Conservation (phyloP, 2,797 vertebrate species). For the Ibycter americanus region DNA sequence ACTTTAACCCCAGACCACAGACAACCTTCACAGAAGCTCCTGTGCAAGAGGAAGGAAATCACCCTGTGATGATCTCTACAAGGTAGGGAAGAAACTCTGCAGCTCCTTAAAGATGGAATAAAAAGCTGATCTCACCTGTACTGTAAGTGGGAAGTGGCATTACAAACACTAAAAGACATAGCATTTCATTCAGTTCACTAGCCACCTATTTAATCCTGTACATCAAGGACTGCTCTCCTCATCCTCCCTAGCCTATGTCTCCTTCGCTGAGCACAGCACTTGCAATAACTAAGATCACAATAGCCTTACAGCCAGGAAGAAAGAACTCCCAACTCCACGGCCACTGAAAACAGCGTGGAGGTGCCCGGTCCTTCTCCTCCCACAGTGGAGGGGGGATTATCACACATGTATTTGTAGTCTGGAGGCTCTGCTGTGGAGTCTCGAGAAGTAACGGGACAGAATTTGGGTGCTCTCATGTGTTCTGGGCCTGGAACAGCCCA, state of each 20-base stretch:
- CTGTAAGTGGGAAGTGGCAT: not conserved
- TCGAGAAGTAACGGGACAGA: not conserved
- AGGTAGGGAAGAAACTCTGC: not conserved
- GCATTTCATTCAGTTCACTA: not conserved
- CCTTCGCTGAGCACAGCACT: not conserved
- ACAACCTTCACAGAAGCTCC: not conserved
- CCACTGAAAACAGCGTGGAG: not conserved
- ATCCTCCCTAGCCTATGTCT: not conserved
- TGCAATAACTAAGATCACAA: not conserved
- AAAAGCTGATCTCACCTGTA: no score
- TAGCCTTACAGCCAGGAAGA: not conserved
- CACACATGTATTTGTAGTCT: accelerated
- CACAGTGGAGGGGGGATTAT: not conserved
- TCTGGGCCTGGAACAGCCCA: not conserved
- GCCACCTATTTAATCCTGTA: not conserved
- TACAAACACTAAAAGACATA: not conserved
- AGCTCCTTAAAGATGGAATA: not conserved
- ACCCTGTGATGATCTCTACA: accelerated
- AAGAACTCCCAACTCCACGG: not conserved
- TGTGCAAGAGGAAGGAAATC: not conserved
- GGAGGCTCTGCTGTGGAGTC: not conserved
- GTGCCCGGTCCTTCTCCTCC: not conserved
- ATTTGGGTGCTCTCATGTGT: not conserved
- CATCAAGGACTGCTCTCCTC: not conserved
- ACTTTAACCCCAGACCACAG: not conserved